Evolutionary conservation across 1,140 invertebrate species (phyloP).

Genomic region (Lordiphosa clarofinis): DNA sequence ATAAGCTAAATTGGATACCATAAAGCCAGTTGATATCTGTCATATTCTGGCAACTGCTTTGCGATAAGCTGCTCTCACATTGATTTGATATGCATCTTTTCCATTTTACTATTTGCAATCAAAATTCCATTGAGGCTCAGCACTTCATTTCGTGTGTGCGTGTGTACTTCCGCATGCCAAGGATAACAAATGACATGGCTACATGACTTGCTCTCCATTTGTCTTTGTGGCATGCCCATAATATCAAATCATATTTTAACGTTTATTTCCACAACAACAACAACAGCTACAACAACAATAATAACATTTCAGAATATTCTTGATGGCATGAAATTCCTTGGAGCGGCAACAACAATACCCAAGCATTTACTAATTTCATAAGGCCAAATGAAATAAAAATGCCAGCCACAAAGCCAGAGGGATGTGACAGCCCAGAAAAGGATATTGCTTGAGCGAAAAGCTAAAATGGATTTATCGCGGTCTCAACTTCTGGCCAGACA

Average conservation of each 20-base stretch:
- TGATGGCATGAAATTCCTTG: slow-evolving; percentile 33
- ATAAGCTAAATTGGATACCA: too few relatives aligned
- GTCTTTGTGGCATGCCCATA: slow-evolving; percentile 32
- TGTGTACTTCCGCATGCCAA: slow-evolving; percentile 59
- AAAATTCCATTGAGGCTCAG: slow-evolving; percentile 61
- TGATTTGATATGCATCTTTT: neutral
- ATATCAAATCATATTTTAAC: slow-evolving; percentile 72
- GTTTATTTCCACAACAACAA: slow-evolving; percentile 36
- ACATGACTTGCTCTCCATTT: slow-evolving; percentile 38
- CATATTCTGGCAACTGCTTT: too few relatives aligned
- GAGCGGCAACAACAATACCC: slow-evolving; percentile 29
- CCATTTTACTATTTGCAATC: slow-evolving; percentile 56
- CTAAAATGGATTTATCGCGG: slow-evolving; percentile 52
- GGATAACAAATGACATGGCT: slow-evolving; percentile 66
- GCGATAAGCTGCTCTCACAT: too few relatives aligned
- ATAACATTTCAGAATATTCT: too few relatives aligned
- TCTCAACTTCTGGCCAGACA: slow-evolving; percentile 13
- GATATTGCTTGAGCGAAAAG: slow-evolving; percentile 20
- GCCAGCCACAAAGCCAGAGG: slow-evolving; percentile 12
- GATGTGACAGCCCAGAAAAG: slow-evolving; percentile 15
- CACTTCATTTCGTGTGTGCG: slow-evolving; percentile 47
- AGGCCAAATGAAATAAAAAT: slow-evolving; percentile 70
- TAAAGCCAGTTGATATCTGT: too few relatives aligned
- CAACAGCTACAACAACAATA: slow-evolving; percentile 13
- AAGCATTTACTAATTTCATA: slow-evolving; percentile 68